Percentiles rank a stretch among this genome's conserved stretches.
Conservation (phyloP, 2,888 invertebrate species). For the Eristalis tenax region DNA sequence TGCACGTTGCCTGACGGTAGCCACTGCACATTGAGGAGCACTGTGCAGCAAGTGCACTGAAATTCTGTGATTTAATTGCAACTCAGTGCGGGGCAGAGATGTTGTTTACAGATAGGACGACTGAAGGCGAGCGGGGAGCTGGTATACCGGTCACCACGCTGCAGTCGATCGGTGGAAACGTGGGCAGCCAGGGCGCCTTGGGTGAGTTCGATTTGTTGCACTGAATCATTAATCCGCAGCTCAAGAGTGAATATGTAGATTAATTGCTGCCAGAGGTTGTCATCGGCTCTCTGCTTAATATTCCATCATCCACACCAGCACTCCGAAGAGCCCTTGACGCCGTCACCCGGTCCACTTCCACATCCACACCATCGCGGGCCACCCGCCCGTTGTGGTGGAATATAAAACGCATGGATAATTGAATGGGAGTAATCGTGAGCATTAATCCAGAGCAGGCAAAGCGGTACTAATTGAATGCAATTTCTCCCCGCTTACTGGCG, state of each 20-base stretch:
- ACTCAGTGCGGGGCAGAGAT: conserved; percentile 25
- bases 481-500: conserved; percentile 30
- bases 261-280: conserved; percentile 68
- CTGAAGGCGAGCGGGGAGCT: conserved; percentile 1
- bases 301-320: neutral
- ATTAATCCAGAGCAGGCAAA: conserved; percentile 60
- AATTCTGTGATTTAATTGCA: conserved; percentile 67
- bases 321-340: neutral
- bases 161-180: conserved; percentile 32
- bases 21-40: conserved; percentile 14
- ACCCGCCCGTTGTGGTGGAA: neutral
- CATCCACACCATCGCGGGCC: neutral
- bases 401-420: conserved; percentile 63
- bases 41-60: conserved; percentile 61
- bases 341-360: neutral
- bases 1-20: conserved; percentile 38
- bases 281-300: conserved; percentile 34
- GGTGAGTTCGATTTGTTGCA: conserved; percentile 63
- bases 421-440: conserved; percentile 63
- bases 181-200: neutral
- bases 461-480: conserved; percentile 64
- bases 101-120: conserved; percentile 36
- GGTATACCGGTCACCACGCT: too few relatives aligned
- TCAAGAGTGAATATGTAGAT: conserved; percentile 58
- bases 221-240: conserved; percentile 58